Percentiles rank a stretch among this genome's conserved stretches.
Evolutionary conservation across 2,113 vertebrate species (phyloP).

Genomic region (Progne subis): DNA sequence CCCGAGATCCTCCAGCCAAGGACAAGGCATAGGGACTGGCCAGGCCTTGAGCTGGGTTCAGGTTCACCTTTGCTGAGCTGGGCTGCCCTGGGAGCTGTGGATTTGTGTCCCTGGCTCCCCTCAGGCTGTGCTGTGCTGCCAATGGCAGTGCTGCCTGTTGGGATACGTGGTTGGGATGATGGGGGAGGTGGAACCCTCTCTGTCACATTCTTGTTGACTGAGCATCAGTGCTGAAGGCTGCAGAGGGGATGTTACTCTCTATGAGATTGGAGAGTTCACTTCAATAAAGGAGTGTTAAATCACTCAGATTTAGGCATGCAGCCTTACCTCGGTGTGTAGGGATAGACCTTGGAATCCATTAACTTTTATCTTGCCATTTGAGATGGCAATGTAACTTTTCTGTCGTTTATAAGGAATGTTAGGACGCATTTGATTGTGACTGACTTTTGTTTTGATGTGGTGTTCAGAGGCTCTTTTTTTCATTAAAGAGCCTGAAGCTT

Average conservation of each 20-base stretch:
- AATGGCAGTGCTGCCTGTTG: background rate
- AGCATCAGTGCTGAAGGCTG: background rate
- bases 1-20: accelerated
- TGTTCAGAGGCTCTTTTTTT: background rate
- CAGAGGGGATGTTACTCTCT: background rate
- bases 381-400: background rate
- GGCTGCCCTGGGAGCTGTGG: background rate
- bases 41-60: background rate
- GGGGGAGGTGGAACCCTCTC: background rate
- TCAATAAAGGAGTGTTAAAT: background rate
- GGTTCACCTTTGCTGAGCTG: background rate
- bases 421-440: background rate
- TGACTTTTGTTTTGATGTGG: background rate
- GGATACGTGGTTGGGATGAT: background rate
- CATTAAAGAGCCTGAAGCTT: background rate
- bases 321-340: accelerated
- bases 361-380: slow-evolving; percentile 11
- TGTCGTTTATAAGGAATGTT: background rate
- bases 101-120: background rate
- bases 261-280: background rate
- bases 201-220: background rate
- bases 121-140: background rate
- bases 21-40: background rate
- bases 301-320: background rate
- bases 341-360: background rate